Percentiles rank a stretch among this genome's conserved stretches.
Evolutionary conservation across 2,888 invertebrate genomes (phyloP).

Genomic region (Pasiphila rectangulata): DNA sequence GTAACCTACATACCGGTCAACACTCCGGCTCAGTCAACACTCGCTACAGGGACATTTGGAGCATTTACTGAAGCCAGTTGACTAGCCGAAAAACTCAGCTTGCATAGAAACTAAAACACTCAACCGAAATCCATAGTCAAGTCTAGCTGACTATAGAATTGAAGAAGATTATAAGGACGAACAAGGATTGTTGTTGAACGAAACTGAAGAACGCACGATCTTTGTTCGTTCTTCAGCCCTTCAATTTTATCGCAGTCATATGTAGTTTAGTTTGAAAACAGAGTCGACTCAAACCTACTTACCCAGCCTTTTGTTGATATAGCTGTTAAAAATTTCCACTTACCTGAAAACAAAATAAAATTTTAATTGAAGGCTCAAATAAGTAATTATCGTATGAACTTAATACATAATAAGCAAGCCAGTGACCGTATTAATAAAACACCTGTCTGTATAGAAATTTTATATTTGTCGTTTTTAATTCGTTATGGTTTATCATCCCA

Average conservation of each 20-base stretch:
- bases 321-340: constrained; percentile 41
- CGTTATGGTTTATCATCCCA: constrained; percentile 36
- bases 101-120: neutral
- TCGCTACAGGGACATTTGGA: constrained; percentile 79
- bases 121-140: too few relatives aligned
- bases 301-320: neutral
- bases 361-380: neutral
- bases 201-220: too few relatives aligned
- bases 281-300: neutral
- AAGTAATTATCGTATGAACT: constrained; percentile 3
- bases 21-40: constrained; percentile 81
- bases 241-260: neutral
- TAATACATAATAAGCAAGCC: constrained; percentile 44
- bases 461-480: neutral
- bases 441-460: constrained; percentile 52
- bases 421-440: constrained; percentile 48
- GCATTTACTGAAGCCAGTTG: constrained; percentile 54
- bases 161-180: too few relatives aligned
- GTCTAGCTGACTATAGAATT: too few relatives aligned
- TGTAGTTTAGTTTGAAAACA: neutral
- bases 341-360: constrained; percentile 59
- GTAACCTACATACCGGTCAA: constrained; percentile 81
- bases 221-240: too few relatives aligned
- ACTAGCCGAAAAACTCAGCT: neutral
- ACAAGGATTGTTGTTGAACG: too few relatives aligned